Conservation (phyloP, 1,140 invertebrate genomes). For the Drosophila seguyi region DNA sequence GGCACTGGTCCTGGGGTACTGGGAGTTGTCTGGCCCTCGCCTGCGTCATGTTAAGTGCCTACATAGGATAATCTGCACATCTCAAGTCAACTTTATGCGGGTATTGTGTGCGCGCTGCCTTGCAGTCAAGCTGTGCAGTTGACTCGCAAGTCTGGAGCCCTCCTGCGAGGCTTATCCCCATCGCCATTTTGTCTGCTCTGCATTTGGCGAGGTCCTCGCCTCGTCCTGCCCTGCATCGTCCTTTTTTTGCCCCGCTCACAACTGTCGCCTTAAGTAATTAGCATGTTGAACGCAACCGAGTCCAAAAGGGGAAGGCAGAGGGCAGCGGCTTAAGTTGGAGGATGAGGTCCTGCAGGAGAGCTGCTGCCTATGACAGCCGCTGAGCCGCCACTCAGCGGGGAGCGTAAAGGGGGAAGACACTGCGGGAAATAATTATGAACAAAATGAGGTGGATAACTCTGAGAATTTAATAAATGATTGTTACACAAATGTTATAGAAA, state of each 20-base stretch:
- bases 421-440: background rate
- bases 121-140: constrained; percentile 78
- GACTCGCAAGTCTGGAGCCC: constrained; percentile 48
- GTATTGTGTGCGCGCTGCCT: constrained; percentile 44
- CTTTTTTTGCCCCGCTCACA: constrained; percentile 11
- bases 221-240: constrained; percentile 9
- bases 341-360: background rate
- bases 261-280: constrained; percentile 74
- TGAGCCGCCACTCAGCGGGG: constrained; percentile 13
- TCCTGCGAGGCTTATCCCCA: constrained; percentile 19
- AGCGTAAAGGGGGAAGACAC: background rate
- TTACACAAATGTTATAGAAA: too few species aligned
- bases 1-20: constrained; percentile 20
- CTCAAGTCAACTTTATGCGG: constrained; percentile 68
- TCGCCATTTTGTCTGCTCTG: constrained; percentile 39
- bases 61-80: constrained; percentile 79
- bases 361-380: constrained; percentile 34
- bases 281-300: constrained; percentile 46
- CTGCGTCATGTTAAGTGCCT: constrained; percentile 73
- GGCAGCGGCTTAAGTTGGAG: constrained; percentile 3
- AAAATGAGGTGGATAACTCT: background rate
- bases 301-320: background rate
- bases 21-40: constrained; percentile 28
- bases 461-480: background rate
- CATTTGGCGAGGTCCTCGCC: constrained; percentile 49